Percentiles rank a stretch among this genome's conserved stretches.
Conservation (phyloP, 2,113 vertebrate species). For the Vimba vimba region DNA sequence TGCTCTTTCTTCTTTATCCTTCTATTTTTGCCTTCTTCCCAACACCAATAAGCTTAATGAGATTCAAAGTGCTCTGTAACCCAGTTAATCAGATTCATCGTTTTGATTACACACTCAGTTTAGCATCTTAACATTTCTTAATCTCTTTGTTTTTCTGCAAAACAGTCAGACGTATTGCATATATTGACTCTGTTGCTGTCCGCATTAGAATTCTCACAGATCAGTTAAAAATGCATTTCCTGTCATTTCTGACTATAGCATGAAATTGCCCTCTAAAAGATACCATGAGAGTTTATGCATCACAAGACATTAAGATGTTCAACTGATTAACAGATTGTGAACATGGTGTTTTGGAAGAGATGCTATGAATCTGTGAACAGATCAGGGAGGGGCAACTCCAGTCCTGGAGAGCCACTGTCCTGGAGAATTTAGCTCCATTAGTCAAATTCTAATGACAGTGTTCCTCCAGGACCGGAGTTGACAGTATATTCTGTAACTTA, state of each 20-base stretch:
- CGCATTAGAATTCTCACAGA: conserved; percentile 2
- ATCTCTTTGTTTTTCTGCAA: conserved; percentile 26
- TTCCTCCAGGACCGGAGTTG: background rate
- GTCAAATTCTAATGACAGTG: background rate
- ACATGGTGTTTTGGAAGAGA: background rate
- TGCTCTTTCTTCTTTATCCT: background rate
- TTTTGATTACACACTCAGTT: conserved; percentile 25
- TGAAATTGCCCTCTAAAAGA: conserved; percentile 2
- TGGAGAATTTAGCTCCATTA: background rate
- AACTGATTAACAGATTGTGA: background rate
- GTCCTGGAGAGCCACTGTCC: background rate
- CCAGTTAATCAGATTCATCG: conserved; percentile 20
- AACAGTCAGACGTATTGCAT: background rate
- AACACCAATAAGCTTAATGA: conserved; percentile 18
- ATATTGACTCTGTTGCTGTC: background rate
- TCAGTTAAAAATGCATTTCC: conserved; percentile 17
- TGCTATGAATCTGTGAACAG: background rate
- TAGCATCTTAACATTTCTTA: conserved; percentile 20
- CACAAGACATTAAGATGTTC: background rate
- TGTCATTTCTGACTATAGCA: background rate
- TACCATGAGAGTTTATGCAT: conserved; percentile 7
- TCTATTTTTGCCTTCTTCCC: conserved; percentile 16
- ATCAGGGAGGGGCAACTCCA: background rate
- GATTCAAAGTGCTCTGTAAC: conserved; percentile 30
- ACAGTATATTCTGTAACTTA: background rate